These are phyloP conservation scores for Littorina saxatilis DNA, from an alignment of 1,140 invertebrate genomes.

Conservation along the genomic window DNA sequence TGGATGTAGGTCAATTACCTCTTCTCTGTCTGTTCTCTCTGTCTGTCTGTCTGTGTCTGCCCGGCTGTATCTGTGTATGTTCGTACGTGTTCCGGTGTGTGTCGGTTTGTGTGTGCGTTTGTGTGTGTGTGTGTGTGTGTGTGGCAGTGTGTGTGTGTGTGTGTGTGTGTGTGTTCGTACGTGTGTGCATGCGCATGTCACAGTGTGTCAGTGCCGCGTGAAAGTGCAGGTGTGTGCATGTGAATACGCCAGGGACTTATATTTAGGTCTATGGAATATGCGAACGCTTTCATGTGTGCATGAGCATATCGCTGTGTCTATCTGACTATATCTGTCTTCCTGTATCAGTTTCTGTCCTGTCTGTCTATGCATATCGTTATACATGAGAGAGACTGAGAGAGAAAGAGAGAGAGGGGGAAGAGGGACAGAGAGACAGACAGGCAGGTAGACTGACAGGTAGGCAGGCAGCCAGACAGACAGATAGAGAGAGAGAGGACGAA, in stretches of 20 bases:
- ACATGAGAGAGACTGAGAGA: too few species aligned
- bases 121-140: constrained; percentile 18
- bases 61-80: neutral
- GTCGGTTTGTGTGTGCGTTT: neutral
- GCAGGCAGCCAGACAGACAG: neutral
- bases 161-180: neutral
- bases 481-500: too few species aligned
- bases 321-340: too few species aligned
- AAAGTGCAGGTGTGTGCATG: too few species aligned
- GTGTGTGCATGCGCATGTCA: neutral
- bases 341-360: too few species aligned
- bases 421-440: neutral
- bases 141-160: constrained; percentile 1
- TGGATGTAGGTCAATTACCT: constrained; percentile 42
- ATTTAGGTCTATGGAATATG: neutral
- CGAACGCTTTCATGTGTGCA: neutral
- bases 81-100: neutral
- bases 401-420: too few species aligned
- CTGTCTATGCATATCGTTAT: too few species aligned
- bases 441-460: too few species aligned
- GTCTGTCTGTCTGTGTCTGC: neutral
- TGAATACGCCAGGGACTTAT: neutral
- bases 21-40: too few species aligned
- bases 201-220: too few species aligned
- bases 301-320: too few species aligned